phyloP scores from a whole-genome alignment of 2,888 invertebrate genomes.

The Sisyra nigra region DNA sequence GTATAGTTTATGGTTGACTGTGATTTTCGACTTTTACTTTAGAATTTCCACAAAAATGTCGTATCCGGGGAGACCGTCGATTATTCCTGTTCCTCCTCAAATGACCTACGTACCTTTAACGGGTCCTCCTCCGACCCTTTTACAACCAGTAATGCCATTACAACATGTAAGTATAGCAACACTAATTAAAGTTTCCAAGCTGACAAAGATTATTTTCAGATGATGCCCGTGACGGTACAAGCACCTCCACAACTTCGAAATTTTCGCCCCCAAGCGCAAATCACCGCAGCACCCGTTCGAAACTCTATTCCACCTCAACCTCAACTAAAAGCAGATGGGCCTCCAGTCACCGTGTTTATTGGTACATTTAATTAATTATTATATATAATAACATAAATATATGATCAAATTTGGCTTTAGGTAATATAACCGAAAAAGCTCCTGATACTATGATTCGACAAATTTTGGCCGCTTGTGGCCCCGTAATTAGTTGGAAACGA shows the following conservation, averaged over 20 bases:
- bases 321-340: conserved; percentile 42
- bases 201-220: conserved; percentile 24
- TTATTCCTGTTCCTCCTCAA: conserved; percentile 52
- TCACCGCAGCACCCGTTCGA: conserved; percentile 11
- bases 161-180: conserved; percentile 44
- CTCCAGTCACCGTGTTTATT: conserved; percentile 93
- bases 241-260: conserved; percentile 27
- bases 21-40: no score
- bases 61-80: conserved; percentile 72
- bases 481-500: conserved; percentile 91
- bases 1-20: no score
- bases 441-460: conserved; percentile 91
- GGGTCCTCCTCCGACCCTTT: conserved; percentile 55
- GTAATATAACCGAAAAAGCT: conserved; percentile 85
- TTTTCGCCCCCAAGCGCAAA: conserved; percentile 22
- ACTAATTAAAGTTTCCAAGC: neutral
- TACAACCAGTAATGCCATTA: conserved; percentile 54
- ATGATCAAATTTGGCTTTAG: conserved; percentile 20
- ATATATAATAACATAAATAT: neutral
- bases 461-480: conserved; percentile 84
- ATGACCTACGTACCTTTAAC: conserved; percentile 36
- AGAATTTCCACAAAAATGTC: conserved; percentile 45
- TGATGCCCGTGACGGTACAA: conserved; percentile 33
- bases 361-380: conserved; percentile 33
- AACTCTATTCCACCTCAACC: conserved; percentile 13